Conservation (phyloP, 2,797 vertebrate species). For the Sparidentex hasta region DNA sequence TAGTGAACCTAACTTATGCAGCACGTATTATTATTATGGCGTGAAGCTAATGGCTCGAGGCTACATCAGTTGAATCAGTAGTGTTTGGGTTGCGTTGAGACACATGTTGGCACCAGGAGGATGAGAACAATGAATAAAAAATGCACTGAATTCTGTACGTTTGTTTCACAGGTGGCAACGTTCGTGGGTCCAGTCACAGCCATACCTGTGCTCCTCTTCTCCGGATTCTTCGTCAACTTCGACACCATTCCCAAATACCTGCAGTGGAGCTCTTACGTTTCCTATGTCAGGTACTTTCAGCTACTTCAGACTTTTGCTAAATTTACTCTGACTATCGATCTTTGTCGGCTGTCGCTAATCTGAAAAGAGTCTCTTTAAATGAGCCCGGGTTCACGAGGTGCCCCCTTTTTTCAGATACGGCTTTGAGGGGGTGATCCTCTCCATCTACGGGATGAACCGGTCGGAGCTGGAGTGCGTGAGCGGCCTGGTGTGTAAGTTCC, state of each 20-base stretch:
- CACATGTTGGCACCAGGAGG: background rate
- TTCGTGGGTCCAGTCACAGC: slow-evolving; percentile 97
- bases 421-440: slow-evolving; percentile 97
- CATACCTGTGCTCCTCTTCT: slow-evolving; percentile 97
- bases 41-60: too few species aligned
- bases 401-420: slow-evolving; percentile 89
- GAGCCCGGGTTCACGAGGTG: background rate
- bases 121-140: background rate
- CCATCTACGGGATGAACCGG: slow-evolving; percentile 98
- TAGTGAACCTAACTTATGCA: too few species aligned
- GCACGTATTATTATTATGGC: too few species aligned
- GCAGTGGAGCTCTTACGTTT: slow-evolving; percentile 98
- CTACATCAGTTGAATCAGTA: background rate
- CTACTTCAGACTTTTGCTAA: background rate
- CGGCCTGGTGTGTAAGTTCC: slow-evolving; percentile 90
- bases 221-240: slow-evolving; percentile 99
- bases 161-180: slow-evolving; percentile 91
- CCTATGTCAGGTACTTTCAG: slow-evolving; percentile 93
- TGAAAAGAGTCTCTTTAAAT: background rate
- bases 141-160: background rate
- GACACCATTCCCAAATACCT: slow-evolving; percentile 99
- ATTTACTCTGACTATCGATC: background rate
- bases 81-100: background rate
- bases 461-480: slow-evolving; percentile 91
- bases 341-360: background rate